phyloP scores from a whole-genome alignment of 2,888 invertebrate species.

The Priapulus caudatus region DNA sequence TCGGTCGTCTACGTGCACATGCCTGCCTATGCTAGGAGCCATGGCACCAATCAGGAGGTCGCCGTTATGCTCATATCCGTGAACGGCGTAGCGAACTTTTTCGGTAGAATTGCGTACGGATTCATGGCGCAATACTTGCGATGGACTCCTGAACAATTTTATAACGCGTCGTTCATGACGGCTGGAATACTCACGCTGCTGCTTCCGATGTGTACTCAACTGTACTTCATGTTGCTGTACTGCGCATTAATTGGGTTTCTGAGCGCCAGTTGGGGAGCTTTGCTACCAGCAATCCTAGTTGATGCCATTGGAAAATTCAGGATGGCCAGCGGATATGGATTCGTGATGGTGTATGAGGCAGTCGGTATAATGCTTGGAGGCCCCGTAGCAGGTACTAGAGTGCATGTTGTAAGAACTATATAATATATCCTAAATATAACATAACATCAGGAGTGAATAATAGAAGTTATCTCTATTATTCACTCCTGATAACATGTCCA shows the following conservation, averaged over 20 bases:
- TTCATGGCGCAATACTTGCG: neutral
- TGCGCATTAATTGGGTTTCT: neutral
- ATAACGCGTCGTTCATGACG: neutral
- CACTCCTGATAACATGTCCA: too few relatives aligned
- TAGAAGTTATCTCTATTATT: too few relatives aligned
- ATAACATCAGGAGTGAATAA: too few relatives aligned
- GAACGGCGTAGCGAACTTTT: neutral
- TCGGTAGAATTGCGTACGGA: neutral
- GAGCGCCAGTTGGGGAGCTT: neutral
- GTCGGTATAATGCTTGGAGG: neutral
- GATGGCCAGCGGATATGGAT: neutral
- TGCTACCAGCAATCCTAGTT: neutral
- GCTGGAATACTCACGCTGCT: neutral
- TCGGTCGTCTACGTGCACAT: neutral
- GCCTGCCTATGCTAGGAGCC: neutral
- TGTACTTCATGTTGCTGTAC: neutral
- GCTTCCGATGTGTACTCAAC: too few relatives aligned
- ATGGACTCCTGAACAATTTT: neutral
- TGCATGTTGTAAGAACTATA: neutral
- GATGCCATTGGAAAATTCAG: neutral
- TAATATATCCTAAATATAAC: neutral
- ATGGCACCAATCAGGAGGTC: neutral
- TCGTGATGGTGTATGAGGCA: neutral
- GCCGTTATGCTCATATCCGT: neutral
- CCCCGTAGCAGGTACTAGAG: neutral